Percentiles rank a stretch among this genome's conserved stretches.
These are phyloP conservation scores for Rotaria macrura DNA, from an alignment of 2,888 invertebrate species.

Conservation along the genomic window DNA sequence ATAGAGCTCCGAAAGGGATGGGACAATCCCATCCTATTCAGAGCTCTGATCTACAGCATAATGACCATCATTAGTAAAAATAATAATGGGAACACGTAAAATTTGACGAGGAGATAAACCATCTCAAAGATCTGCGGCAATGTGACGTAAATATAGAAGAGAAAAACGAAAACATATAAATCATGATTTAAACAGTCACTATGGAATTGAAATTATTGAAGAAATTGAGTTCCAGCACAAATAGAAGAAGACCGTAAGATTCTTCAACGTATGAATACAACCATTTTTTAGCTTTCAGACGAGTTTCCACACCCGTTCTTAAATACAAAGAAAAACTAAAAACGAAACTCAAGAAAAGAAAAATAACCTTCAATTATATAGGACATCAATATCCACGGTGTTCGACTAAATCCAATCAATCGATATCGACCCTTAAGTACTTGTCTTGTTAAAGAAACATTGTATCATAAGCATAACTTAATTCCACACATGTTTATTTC, in stretches of 20 bases:
- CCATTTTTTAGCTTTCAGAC: conserved; percentile 81
- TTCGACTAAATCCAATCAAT: conserved; percentile 83
- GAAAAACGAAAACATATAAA: conserved; percentile 65
- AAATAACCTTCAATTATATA: conserved; percentile 97
- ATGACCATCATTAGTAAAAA: conserved; percentile 87
- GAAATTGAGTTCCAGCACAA: conserved; percentile 53
- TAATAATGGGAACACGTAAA: conserved; percentile 58
- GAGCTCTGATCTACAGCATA: conserved; percentile 70
- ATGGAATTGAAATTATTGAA: conserved; percentile 90
- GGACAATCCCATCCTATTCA: no score
- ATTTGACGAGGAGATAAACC: conserved; percentile 61
- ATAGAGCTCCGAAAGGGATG: no score
- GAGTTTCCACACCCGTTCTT: conserved; percentile 53
- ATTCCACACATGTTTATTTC: conserved; percentile 52
- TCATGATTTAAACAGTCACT: conserved; percentile 74
- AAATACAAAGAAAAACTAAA: neutral
- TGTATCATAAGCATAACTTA: conserved; percentile 80
- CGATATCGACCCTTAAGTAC: conserved; percentile 80
- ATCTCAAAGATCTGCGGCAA: conserved; percentile 52
- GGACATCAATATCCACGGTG: conserved; percentile 90
- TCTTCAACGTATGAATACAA: conserved; percentile 67
- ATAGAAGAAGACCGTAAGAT: conserved; percentile 63
- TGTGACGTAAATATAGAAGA: conserved; percentile 67
- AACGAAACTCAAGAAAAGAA: conserved; percentile 49
- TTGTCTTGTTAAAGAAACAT: conserved; percentile 82